A percentile compares a stretch with the other conserved stretches of the same genome.
Conservation (phyloP, 2,888 invertebrate genomes). For the Acanthacorydalis orientalis region DNA sequence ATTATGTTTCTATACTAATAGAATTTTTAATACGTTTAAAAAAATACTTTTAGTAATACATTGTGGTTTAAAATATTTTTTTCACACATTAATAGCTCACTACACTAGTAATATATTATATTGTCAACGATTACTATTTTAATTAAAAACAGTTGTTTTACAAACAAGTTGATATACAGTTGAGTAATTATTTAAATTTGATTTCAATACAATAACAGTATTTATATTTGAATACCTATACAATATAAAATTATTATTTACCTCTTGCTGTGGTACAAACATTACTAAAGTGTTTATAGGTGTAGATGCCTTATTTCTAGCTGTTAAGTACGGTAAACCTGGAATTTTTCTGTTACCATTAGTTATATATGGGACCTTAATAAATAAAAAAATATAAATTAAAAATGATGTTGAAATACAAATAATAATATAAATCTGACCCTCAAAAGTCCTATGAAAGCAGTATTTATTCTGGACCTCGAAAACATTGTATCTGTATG, state of each 20-base stretch:
- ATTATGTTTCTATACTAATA: no score
- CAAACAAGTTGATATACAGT: no score
- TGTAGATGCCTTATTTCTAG: slow-evolving; percentile 35
- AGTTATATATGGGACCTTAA: slow-evolving; percentile 23
- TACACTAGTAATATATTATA: no score
- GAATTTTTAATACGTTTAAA: no score
- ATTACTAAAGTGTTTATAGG: slow-evolving; percentile 85
- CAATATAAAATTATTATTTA: slow-evolving; percentile 20
- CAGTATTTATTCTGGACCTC: slow-evolving; percentile 26
- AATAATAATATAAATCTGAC: slow-evolving; percentile 16
- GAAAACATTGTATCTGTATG: slow-evolving; percentile 26
- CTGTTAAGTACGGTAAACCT: slow-evolving; percentile 7
- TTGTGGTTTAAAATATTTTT: no score
- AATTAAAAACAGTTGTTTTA: no score
- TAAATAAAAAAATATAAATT: slow-evolving; percentile 17
- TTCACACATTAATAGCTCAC: no score
- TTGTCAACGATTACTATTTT: no score
- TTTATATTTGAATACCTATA: slow-evolving; percentile 1
- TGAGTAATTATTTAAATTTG: no score
- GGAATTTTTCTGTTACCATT: slow-evolving; percentile 1
- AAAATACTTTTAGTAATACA: no score
- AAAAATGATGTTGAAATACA: no score
- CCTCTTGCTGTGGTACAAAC: slow-evolving; percentile 99
- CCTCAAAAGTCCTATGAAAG: slow-evolving; percentile 24
- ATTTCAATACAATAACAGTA: no score